phyloP scores from a whole-genome alignment of 2,797 vertebrate species.

The Syngnathus acus region DNA sequence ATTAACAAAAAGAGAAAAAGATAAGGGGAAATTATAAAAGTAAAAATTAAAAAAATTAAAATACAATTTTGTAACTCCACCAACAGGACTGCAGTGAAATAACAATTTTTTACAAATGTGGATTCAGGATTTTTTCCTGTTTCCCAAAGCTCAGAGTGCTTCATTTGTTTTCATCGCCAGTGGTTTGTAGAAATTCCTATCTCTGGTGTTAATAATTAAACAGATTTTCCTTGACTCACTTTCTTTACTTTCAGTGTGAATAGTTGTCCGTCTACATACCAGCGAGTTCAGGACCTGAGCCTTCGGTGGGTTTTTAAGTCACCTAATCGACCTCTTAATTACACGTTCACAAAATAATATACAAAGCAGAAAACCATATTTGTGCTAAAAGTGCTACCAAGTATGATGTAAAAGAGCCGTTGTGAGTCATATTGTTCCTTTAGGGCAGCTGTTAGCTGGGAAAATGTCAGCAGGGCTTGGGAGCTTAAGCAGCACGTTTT shows the following conservation, averaged over 20 bases:
- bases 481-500: slow-evolving; percentile 22
- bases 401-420: neutral
- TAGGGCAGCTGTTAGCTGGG: slow-evolving; percentile 14
- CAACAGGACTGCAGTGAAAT: neutral
- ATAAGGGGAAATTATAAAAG: no score
- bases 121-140: neutral
- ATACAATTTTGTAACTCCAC: neutral
- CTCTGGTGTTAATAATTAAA: neutral
- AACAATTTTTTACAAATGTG: neutral
- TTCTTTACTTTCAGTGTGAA: neutral
- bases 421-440: slow-evolving; percentile 5
- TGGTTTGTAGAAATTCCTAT: neutral
- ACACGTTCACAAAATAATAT: no score
- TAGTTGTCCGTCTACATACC: no score
- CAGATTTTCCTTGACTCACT: neutral
- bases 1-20: neutral
- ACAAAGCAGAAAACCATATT: no score
- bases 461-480: slow-evolving; percentile 28
- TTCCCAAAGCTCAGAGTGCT: neutral
- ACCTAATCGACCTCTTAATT: no score
- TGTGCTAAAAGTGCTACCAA: neutral
- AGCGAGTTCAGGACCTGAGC: neutral
- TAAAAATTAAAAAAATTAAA: no score
- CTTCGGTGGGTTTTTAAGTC: no score
- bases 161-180: neutral